A percentile compares a stretch with the other conserved stretches of the same genome.
Conservation (phyloP, 2,797 vertebrate species). For the Scolopax bukidnonensis region DNA sequence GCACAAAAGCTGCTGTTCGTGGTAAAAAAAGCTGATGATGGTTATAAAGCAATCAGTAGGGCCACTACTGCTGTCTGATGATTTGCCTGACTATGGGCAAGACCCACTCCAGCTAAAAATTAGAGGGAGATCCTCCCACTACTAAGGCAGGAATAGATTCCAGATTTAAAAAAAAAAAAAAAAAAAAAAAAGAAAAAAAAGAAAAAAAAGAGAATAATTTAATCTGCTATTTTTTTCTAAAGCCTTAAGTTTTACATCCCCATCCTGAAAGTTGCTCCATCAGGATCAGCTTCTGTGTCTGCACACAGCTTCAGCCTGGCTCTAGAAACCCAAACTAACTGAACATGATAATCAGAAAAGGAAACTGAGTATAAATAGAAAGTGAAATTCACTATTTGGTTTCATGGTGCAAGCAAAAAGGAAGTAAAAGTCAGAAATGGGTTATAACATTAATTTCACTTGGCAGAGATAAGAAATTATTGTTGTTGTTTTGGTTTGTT, state of each 20-base stretch:
- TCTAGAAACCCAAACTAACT: not conserved
- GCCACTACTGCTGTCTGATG: not conserved
- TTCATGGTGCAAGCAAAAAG: not conserved
- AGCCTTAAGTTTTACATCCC: not conserved
- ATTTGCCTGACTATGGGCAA: not conserved
- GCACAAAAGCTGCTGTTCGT: not conserved
- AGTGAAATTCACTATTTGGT: not conserved
- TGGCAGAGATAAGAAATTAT: not conserved
- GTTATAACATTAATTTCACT: not conserved
- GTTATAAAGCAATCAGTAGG: not conserved
- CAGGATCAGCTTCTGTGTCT: not conserved
- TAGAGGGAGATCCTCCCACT: not conserved
- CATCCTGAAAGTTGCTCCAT: not conserved
- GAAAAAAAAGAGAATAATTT: not conserved
- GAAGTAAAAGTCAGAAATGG: constrained; percentile 5
- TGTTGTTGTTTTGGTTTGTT: not conserved
- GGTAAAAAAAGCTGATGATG: not conserved
- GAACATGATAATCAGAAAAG: not conserved
- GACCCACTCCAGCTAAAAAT: not conserved
- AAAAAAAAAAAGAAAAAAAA: not conserved
- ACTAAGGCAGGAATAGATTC: not conserved
- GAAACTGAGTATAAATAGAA: not conserved
- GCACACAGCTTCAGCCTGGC: not conserved
- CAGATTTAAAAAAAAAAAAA: not conserved
- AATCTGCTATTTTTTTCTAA: not conserved